Percentiles rank a stretch among this genome's conserved stretches.
phyloP scores from a whole-genome alignment of 2,113 vertebrate species.

The Alligator sinensis region DNA sequence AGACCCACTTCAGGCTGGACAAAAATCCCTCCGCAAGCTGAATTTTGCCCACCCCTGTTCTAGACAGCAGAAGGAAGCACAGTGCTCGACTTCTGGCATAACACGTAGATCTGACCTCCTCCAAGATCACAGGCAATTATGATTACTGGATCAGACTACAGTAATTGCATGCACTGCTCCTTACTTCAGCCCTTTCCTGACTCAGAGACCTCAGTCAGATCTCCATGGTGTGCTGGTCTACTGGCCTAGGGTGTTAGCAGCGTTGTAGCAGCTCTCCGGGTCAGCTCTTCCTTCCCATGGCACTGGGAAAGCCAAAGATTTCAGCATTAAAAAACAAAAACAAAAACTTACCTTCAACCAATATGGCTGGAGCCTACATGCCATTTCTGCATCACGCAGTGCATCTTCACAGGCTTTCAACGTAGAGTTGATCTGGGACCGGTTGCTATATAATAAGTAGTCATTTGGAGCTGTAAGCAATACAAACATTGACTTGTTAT shows the following conservation, averaged over 20 bases:
- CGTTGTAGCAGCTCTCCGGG: not conserved
- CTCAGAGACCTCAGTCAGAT: not conserved
- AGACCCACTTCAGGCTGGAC: too few species aligned
- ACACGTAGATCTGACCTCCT: not conserved
- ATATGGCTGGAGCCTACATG: conserved; percentile 88
- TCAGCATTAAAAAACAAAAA: not conserved
- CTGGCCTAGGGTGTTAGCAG: not conserved
- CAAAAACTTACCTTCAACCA: conserved; percentile 88
- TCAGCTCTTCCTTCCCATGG: fast-evolving
- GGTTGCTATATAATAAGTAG: conserved; percentile 91
- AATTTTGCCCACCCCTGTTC: too few species aligned
- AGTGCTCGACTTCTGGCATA: not conserved
- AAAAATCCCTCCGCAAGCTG: too few species aligned
- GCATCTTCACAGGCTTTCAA: conserved; percentile 87
- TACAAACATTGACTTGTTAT: not conserved
- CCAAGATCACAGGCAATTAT: not conserved
- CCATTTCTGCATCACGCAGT: conserved; percentile 86
- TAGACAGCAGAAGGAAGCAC: not conserved
- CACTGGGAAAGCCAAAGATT: not conserved
- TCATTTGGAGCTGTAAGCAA: conserved; percentile 86
- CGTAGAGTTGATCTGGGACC: conserved; percentile 91
- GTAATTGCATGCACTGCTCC: not conserved
- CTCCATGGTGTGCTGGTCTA: not conserved
- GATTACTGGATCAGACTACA: not conserved
- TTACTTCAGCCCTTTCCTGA: not conserved